A percentile compares a stretch with the other conserved stretches of the same genome.
Evolutionary conservation across 2,888 invertebrate genomes (phyloP).

Genomic region (Sphinx pinastri): DNA sequence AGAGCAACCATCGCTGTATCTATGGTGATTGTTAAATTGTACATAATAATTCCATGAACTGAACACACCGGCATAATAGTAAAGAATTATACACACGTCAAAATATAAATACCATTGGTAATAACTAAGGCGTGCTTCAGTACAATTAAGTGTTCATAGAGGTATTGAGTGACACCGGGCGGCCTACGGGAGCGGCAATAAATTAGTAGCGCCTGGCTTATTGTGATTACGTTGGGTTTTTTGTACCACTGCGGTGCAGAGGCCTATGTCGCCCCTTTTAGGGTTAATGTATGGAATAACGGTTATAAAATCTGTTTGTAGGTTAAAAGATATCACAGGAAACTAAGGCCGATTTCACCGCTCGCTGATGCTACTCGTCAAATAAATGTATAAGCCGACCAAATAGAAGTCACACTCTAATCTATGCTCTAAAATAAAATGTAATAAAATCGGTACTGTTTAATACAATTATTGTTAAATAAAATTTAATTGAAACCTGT

Average conservation of each 20-base stretch:
- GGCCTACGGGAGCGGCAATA: constrained; percentile 19
- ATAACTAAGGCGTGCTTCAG: constrained; percentile 23
- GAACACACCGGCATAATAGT: not conserved
- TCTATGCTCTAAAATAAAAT: too few relatives aligned
- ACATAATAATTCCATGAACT: too few relatives aligned
- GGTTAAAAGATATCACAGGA: not conserved
- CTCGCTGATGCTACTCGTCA: too few relatives aligned
- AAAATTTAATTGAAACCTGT: too few relatives aligned
- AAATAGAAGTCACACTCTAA: too few relatives aligned
- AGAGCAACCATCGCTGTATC: too few relatives aligned
- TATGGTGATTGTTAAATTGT: too few relatives aligned
- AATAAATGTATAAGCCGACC: too few relatives aligned
- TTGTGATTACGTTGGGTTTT: constrained; percentile 24
- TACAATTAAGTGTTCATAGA: constrained; percentile 25
- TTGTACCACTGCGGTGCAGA: constrained; percentile 8
- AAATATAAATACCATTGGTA: constrained; percentile 18
- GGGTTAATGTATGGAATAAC: constrained; percentile 15
- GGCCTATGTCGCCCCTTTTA: constrained; percentile 14
- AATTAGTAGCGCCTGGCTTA: constrained; percentile 27
- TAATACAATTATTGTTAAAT: too few relatives aligned
- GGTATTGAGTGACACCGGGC: constrained; percentile 27
- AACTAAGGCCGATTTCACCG: not conserved
- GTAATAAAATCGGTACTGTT: too few relatives aligned
- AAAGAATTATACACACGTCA: constrained; percentile 2
- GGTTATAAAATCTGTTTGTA: constrained; percentile 1